phyloP scores from a whole-genome alignment of 2,797 vertebrate genomes.

The Sebastolobus altivelis region DNA sequence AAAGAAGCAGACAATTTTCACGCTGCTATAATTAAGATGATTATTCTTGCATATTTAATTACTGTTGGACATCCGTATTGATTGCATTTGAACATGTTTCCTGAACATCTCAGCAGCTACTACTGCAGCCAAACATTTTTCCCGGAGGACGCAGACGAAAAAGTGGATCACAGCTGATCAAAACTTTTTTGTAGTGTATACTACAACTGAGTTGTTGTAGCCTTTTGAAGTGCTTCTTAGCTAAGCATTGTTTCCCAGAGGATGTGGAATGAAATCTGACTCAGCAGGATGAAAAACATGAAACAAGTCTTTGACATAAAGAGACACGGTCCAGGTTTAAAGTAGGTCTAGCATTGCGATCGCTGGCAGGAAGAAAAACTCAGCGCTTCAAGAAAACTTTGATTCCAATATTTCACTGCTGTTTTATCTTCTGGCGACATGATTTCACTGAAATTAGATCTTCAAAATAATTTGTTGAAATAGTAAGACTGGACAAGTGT shows the following conservation, averaged over 20 bases:
- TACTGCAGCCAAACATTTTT: constrained; percentile 28
- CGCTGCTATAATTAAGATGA: constrained; percentile 27
- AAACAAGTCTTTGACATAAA: constrained; percentile 52
- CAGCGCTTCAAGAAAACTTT: constrained; percentile 33
- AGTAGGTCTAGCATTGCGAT: constrained; percentile 32
- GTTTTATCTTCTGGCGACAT: constrained; percentile 12
- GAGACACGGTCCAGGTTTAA: constrained; percentile 38
- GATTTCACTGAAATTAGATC: constrained; percentile 13
- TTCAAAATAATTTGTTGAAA: background rate
- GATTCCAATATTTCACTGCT: constrained; percentile 9
- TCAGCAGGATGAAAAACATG: constrained; percentile 50
- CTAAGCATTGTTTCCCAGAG: constrained; percentile 48
- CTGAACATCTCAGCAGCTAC: constrained; percentile 9
- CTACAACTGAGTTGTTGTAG: constrained; percentile 24
- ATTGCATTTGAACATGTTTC: constrained; percentile 27
- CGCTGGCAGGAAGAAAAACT: constrained; percentile 16
- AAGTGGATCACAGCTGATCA: constrained; percentile 67
- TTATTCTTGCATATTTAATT: constrained; percentile 28
- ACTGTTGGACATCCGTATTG: background rate
- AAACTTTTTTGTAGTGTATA: constrained; percentile 47
- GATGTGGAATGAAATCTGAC: constrained; percentile 46
- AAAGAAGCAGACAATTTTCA: background rate
- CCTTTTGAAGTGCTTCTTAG: constrained; percentile 61
- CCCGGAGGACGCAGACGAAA: constrained; percentile 24
- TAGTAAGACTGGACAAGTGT: background rate